A percentile compares a stretch with the other conserved stretches of the same genome.
These are phyloP conservation scores for Todiramphus chloris DNA, from an alignment of 2,113 vertebrate species.

Conservation along the genomic window DNA sequence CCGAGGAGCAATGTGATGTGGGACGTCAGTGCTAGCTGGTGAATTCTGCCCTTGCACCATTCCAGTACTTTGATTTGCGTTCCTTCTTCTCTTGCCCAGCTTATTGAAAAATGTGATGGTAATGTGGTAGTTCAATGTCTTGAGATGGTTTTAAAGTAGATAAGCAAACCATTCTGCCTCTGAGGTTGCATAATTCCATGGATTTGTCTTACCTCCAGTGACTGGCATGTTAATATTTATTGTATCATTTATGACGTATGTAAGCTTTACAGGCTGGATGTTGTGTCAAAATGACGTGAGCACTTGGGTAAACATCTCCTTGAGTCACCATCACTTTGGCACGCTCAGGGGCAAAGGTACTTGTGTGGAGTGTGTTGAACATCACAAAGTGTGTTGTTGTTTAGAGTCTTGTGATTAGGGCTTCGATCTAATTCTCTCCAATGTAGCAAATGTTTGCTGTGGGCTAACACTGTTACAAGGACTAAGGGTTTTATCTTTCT, in stretches of 20 bases:
- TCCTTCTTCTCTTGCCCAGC: constrained; percentile 26
- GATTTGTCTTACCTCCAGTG: not conserved
- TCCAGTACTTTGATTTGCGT: not conserved
- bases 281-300: not conserved
- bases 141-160: constrained; percentile 46
- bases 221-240: not conserved
- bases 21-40: constrained; percentile 8
- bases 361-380: constrained; percentile 31
- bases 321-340: not conserved
- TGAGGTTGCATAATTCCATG: not conserved
- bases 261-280: not conserved
- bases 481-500: constrained; percentile 35
- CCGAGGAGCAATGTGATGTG: not conserved
- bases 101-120: constrained; percentile 45
- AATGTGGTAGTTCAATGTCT: constrained; percentile 38
- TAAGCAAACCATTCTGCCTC: constrained; percentile 26
- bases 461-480: constrained; percentile 13
- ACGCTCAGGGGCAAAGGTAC: not conserved
- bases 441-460: constrained; percentile 54
- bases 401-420: constrained; percentile 44
- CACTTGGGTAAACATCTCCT: not conserved
- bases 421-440: not conserved
- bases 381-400: not conserved
- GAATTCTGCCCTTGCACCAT: not conserved
- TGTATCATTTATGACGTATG: constrained; percentile 11